Evolutionary conservation across 2,888 invertebrate genomes (phyloP).

Genomic region (Cephus nigrinus): DNA sequence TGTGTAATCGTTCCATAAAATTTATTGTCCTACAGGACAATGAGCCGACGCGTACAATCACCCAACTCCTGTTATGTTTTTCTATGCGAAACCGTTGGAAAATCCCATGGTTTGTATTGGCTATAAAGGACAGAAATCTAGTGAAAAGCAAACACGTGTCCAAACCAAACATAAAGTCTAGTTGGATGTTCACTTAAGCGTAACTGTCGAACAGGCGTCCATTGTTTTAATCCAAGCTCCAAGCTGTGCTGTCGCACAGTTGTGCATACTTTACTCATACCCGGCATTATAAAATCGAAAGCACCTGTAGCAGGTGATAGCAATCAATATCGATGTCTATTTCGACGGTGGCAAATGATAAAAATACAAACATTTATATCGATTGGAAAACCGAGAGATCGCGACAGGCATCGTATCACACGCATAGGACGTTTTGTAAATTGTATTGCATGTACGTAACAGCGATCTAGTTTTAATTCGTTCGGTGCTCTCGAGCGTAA

Average conservation of each 20-base stretch:
- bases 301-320: constrained; percentile 55
- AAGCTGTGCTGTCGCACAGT: neutral
- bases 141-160: neutral
- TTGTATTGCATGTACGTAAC: neutral
- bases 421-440: neutral
- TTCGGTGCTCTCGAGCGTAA: neutral
- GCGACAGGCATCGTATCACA: neutral
- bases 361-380: neutral
- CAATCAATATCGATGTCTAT: constrained; percentile 19
- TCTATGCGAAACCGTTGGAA: neutral
- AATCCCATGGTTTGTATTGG: neutral
- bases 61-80: neutral
- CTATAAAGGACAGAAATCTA: neutral
- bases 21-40: neutral
- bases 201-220: neutral
- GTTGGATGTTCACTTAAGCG: neutral
- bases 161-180: neutral
- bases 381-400: neutral
- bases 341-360: neutral
- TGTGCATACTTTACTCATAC: constrained; percentile 9
- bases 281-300: constrained; percentile 49
- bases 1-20: neutral
- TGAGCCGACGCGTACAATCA: neutral
- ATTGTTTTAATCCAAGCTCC: neutral
- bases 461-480: neutral